Conservation (phyloP, 2,797 vertebrate genomes). For the Australoheros facetus region DNA sequence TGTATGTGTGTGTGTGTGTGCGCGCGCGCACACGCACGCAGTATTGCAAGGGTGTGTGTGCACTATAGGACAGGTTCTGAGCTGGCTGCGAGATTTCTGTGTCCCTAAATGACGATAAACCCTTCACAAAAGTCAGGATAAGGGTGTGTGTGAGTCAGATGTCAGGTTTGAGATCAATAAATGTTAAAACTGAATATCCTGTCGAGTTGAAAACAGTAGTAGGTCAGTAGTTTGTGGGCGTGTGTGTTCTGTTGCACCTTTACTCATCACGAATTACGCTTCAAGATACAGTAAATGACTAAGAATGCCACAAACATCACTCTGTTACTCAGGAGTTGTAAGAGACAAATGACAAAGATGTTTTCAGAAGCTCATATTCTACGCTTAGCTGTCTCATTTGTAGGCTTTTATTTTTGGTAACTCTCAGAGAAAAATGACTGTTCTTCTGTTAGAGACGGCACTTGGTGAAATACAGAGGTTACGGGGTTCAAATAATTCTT, state of each 20-base stretch:
- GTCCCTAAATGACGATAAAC: slow-evolving; percentile 10
- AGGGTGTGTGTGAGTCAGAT: slow-evolving; percentile 30
- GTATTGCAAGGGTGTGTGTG: not conserved
- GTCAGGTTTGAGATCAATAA: slow-evolving; percentile 55
- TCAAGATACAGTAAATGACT: slow-evolving; percentile 64
- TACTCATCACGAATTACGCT: slow-evolving; percentile 54
- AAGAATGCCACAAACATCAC: slow-evolving; percentile 40
- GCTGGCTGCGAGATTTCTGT: not conserved
- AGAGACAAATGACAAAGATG: slow-evolving; percentile 28
- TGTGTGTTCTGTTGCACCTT: slow-evolving; percentile 57
- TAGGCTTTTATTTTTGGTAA: not conserved
- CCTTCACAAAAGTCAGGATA: not conserved
- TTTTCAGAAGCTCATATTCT: slow-evolving; percentile 54
- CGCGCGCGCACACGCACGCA: accelerated
- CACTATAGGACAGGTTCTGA: not conserved
- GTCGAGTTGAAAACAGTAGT: slow-evolving; percentile 72
- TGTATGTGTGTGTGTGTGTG: not conserved
- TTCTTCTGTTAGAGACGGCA: not conserved
- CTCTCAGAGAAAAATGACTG: slow-evolving; percentile 25
- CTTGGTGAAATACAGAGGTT: slow-evolving; percentile 19
- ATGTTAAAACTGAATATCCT: slow-evolving; percentile 62
- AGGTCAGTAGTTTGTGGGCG: slow-evolving; percentile 48
- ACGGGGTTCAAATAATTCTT: not conserved
- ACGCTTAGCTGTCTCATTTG: not conserved
- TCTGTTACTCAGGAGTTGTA: slow-evolving; percentile 39